Evolutionary conservation across 2,113 vertebrate genomes (phyloP), one percentile per base, ranked within the genome.

Genomic region (Zapornia atra): DNA sequence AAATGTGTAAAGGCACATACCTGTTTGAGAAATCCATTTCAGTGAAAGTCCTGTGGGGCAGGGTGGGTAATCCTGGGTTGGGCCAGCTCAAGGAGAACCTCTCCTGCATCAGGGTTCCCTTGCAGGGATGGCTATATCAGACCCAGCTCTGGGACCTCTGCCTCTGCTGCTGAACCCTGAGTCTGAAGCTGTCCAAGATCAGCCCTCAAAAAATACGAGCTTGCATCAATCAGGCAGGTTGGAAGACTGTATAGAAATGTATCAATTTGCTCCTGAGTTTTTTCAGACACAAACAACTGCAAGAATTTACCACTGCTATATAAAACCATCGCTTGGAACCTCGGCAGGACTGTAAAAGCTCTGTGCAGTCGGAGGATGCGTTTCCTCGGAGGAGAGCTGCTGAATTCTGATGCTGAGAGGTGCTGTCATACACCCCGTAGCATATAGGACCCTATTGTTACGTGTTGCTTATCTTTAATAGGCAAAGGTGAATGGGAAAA

Each of bases 201-300:
- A 78, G 59, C 4, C 40, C 63, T 46, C 84, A 28, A 21, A 86
- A 82, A 82, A 51, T 53, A 70, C 0, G n/a, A 66, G 12, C 22
- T 61, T 51, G 26, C 66, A 70, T 82, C 57, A 61, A 57, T 42
- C 61, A 46, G 40, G 51, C 12, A 22, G 46, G 36, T 34, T 73
- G 76, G 61, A 68, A 88, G 70, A 51, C 54, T 9, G 16, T 57
- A 29, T 18, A 83, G 87, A 86, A 82, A 86, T 3, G 12, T 66
- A 79, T 65, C 76, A n/a, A 57, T 80, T 90, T 87, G 78, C 87
- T 90, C 44, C 61, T 1, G 2, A 60, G 68, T 57, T 51, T 93
- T 91, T 94, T 82, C 84, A 86, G 56, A 61, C 76, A 88, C 44
- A 80, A 94, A 46, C 34, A 78, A 79, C 90, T 88, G 42, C 84